phyloP scores from a whole-genome alignment of 2,888 invertebrate genomes.

The Phortica okadai region DNA sequence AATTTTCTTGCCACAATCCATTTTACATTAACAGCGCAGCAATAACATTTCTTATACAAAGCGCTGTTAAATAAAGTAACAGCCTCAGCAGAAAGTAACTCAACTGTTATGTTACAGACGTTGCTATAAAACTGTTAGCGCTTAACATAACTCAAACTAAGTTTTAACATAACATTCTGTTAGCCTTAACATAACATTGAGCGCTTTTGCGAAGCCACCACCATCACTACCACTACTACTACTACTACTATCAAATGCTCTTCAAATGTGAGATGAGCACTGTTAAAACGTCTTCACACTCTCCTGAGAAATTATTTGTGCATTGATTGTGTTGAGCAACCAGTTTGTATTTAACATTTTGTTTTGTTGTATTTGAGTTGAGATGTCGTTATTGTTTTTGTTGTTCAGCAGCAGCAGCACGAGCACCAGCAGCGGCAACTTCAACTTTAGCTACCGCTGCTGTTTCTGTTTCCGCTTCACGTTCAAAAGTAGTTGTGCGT shows the following conservation, averaged over 20 bases:
- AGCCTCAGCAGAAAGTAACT: background rate
- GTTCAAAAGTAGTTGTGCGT: slow-evolving; percentile 57
- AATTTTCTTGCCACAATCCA: background rate
- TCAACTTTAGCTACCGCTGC: slow-evolving; percentile 46
- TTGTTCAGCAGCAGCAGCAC: slow-evolving; percentile 55
- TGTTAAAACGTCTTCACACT: slow-evolving; percentile 57
- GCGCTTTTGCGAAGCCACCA: too few relatives aligned
- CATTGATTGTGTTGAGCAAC: slow-evolving; percentile 2
- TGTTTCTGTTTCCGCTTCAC: slow-evolving; percentile 49
- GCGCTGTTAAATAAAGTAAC: background rate
- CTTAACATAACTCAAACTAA: slow-evolving; percentile 53
- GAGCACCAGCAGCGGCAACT: slow-evolving; percentile 54
- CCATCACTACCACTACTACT: too few relatives aligned
- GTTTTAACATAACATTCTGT: background rate
- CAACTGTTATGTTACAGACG: background rate
- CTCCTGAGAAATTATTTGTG: background rate
- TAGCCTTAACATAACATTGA: background rate
- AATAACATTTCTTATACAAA: background rate
- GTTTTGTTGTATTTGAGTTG: slow-evolving; percentile 37
- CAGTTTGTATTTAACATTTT: slow-evolving; percentile 40
- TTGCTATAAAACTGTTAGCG: slow-evolving; percentile 17
- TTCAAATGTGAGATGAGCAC: slow-evolving; percentile 46
- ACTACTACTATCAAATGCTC: too few relatives aligned
- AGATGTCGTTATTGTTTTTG: slow-evolving; percentile 52
- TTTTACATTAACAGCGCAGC: background rate